These are phyloP conservation scores for Regulus satrapa DNA, from an alignment of 2,113 vertebrate species.

Conservation along the genomic window DNA sequence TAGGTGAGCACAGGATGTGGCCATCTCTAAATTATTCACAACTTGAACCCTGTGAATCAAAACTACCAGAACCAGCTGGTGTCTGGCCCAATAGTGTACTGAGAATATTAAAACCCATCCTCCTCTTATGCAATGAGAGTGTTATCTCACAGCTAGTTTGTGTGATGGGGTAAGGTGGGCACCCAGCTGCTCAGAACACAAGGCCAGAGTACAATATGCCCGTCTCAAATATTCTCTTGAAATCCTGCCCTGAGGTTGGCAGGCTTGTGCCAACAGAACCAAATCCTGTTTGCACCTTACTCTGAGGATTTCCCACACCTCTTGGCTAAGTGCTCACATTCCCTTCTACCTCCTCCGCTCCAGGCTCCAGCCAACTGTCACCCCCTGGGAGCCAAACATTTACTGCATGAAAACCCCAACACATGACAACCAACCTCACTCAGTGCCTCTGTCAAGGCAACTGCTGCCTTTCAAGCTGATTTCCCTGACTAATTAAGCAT, in stretches of 20 bases:
- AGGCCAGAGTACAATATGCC: background rate
- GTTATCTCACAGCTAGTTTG: background rate
- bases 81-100: background rate
- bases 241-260: background rate
- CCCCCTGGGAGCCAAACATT: background rate
- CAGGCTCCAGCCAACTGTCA: background rate
- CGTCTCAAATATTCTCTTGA: background rate
- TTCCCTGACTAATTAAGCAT: conserved; percentile 38
- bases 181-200: background rate
- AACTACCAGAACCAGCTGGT: background rate
- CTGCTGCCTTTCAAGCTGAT: conserved; percentile 29
- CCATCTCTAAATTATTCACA: background rate
- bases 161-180: background rate
- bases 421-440: background rate
- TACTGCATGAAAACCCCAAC: background rate
- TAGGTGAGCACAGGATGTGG: background rate
- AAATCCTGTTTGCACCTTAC: background rate
- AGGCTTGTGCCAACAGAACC: background rate
- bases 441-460: conserved; percentile 19
- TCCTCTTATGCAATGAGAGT: background rate
- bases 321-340: background rate
- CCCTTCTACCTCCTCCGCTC: background rate
- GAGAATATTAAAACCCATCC: background rate
- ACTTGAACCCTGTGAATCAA: background rate
- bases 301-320: background rate